Conservation (phyloP, 2,888 invertebrate species). For the Melanostoma mellinum region DNA sequence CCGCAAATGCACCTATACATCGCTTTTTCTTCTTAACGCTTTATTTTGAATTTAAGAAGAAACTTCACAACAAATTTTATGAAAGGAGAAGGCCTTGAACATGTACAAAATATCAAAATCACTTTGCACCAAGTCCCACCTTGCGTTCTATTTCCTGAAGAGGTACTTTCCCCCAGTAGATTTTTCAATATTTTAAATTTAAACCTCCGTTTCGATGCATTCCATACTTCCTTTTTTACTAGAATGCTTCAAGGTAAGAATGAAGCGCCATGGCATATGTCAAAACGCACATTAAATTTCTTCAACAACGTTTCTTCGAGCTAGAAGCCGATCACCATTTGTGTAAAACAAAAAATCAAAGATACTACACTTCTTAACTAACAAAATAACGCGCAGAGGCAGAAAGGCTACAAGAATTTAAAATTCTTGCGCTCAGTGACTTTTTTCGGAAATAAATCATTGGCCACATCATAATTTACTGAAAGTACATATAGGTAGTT, state of each 20-base stretch:
- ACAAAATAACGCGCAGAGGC: constrained; percentile 1
- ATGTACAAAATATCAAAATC: no score
- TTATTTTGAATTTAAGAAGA: no score
- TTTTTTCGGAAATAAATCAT: constrained; percentile 60
- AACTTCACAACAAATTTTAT: no score
- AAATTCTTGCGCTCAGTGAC: constrained; percentile 40
- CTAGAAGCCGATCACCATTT: constrained; percentile 69
- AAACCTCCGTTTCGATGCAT: constrained; percentile 44
- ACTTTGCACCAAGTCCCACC: not conserved
- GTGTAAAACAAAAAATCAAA: constrained; percentile 37
- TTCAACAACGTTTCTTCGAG: constrained; percentile 52
- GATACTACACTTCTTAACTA: constrained; percentile 51
- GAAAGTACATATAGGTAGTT: constrained; percentile 65
- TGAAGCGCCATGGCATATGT: constrained; percentile 54
- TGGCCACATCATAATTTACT: constrained; percentile 70
- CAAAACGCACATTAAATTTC: constrained; percentile 42
- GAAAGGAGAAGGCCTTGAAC: no score
- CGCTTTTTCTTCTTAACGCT: no score
- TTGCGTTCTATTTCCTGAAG: not conserved
- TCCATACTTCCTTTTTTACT: constrained; percentile 23
- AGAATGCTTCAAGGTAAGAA: constrained; percentile 16
- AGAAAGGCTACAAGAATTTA: constrained; percentile 3
- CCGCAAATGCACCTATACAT: no score
- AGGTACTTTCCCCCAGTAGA: constrained; percentile 49
- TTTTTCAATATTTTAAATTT: constrained; percentile 44